Percentiles rank a stretch among this genome's conserved stretches.
These are phyloP conservation scores for Liposcelis brunnea DNA, from an alignment of 2,888 invertebrate genomes.

Conservation along the genomic window DNA sequence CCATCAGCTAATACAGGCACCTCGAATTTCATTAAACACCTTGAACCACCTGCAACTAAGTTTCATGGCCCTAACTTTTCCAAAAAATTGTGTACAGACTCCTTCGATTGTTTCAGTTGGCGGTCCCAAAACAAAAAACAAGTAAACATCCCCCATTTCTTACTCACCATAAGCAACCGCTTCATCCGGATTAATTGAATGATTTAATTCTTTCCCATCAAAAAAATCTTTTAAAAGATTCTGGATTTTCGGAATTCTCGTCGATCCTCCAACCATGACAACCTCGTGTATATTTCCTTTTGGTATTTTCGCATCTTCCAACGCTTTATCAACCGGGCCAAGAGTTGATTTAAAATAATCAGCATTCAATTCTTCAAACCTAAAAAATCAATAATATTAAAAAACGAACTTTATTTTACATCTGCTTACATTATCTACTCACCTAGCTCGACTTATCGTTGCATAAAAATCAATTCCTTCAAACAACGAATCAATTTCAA, in stretches of 20 bases:
- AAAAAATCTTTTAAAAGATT: slow-evolving; percentile 36
- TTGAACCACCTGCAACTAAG: too few relatives aligned
- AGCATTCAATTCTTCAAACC: slow-evolving; percentile 39
- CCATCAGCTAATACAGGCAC: too few relatives aligned
- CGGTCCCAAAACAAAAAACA: too few relatives aligned
- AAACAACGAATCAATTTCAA: slow-evolving; percentile 41
- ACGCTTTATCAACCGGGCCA: slow-evolving; percentile 44
- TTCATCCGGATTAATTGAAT: slow-evolving; percentile 54
- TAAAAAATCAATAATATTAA: too few relatives aligned
- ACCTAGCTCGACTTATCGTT: slow-evolving; percentile 39
- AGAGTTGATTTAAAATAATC: slow-evolving; percentile 45
- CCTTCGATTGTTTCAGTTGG: too few relatives aligned
- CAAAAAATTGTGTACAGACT: too few relatives aligned
- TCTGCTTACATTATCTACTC: too few relatives aligned
- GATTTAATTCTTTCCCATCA: slow-evolving; percentile 41
- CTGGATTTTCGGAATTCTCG: slow-evolving; percentile 50
- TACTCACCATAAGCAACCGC: slow-evolving; percentile 43
- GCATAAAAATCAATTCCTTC: slow-evolving; percentile 43
- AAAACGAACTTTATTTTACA: too few relatives aligned
- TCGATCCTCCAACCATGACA: slow-evolving; percentile 46
- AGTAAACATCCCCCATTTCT: too few relatives aligned
- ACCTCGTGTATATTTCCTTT: slow-evolving; percentile 37
- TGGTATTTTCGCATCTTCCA: slow-evolving; percentile 42
- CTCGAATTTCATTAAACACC: too few relatives aligned
- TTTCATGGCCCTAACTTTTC: too few relatives aligned